Conservation (phyloP, 1,140 invertebrate species). For the Nomia melanderi region DNA sequence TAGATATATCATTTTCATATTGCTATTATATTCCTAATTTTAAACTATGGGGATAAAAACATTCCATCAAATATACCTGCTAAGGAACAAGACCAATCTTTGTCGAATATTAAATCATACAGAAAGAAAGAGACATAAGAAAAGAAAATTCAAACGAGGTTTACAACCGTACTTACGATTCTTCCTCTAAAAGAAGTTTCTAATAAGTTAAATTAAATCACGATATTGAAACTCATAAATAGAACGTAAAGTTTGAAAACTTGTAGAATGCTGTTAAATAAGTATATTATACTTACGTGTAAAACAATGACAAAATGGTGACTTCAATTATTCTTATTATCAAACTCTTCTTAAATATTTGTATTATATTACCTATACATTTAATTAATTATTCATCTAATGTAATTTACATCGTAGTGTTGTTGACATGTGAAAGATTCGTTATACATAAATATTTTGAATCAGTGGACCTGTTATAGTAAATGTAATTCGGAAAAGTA, state of each 20-base stretch:
- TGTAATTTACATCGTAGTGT: too few relatives aligned
- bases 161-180: neutral
- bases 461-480: too few relatives aligned
- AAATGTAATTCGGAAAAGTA: too few relatives aligned
- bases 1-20: neutral
- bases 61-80: neutral
- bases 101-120: neutral
- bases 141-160: neutral
- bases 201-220: neutral
- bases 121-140: neutral
- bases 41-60: neutral
- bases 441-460: too few relatives aligned
- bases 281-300: neutral
- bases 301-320: conserved; percentile 41
- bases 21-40: neutral
- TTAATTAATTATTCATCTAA: too few relatives aligned
- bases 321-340: conserved; percentile 44
- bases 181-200: neutral
- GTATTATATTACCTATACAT: neutral
- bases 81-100: conserved; percentile 6
- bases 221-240: conserved; percentile 3
- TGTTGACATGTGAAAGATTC: too few relatives aligned
- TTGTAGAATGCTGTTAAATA: neutral
- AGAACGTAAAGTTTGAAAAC: neutral
- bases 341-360: conserved; percentile 6